phyloP scores from a whole-genome alignment of 2,797 vertebrate species.

The Bufotes viridis region DNA sequence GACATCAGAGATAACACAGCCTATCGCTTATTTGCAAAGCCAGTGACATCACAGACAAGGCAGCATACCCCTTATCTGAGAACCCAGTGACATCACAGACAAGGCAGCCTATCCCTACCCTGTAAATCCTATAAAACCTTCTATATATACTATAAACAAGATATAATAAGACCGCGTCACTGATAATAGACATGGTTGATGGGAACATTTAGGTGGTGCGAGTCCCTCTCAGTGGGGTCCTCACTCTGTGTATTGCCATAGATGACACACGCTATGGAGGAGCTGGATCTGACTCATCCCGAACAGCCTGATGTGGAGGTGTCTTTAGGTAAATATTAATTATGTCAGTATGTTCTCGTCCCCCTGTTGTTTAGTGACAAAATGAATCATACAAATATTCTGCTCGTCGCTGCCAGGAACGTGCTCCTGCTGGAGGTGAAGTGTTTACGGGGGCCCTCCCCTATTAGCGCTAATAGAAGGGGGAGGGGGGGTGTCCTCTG shows the following conservation, averaged over 20 bases:
- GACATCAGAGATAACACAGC: background rate
- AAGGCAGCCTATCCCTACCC: too few species aligned
- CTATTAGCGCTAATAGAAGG: background rate
- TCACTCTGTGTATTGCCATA: background rate
- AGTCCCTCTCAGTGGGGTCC: background rate
- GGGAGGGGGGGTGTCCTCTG: background rate
- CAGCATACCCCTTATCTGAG: too few species aligned
- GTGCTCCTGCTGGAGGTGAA: background rate
- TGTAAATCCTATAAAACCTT: background rate
- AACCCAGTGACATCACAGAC: too few species aligned
- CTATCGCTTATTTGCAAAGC: background rate
- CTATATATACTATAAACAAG: background rate
- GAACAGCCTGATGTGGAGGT: constrained; percentile 17
- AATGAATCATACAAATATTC: constrained; percentile 27
- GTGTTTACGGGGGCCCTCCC: background rate
- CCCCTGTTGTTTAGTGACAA: constrained; percentile 20
- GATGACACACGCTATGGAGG: constrained; percentile 7
- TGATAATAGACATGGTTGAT: too few species aligned
- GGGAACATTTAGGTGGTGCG: background rate
- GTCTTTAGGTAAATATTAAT: constrained; percentile 50
- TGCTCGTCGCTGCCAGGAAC: constrained; percentile 7
- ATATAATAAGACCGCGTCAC: background rate
- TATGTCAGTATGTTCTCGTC: constrained; percentile 26
- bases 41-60: too few species aligned
- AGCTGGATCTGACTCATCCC: constrained; percentile 2